phyloP scores from a whole-genome alignment of 2,888 invertebrate species.

The Drosophila cognata region DNA sequence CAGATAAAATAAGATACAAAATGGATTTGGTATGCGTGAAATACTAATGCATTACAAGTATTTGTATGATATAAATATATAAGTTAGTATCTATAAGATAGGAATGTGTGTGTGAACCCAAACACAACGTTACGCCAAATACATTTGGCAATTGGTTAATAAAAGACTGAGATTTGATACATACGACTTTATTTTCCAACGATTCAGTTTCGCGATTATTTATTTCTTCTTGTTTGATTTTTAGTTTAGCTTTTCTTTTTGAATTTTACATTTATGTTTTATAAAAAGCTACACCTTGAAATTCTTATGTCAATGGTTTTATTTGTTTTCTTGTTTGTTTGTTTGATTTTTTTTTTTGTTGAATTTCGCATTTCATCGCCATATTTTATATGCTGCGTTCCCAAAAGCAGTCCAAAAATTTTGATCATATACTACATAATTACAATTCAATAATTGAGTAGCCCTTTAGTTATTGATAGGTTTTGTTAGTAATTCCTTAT shows the following conservation, averaged over 20 bases:
- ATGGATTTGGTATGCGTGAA: neutral
- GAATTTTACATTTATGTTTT: constrained; percentile 31
- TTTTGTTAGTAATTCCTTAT: constrained; percentile 25
- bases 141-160: neutral
- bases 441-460: constrained; percentile 46
- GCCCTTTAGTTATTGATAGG: constrained; percentile 30
- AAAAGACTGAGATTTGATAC: constrained; percentile 39
- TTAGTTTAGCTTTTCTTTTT: constrained; percentile 19
- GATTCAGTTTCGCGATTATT: constrained; percentile 38
- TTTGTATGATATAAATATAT: neutral
- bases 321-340: neutral
- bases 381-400: constrained; percentile 61
- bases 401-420: constrained; percentile 44
- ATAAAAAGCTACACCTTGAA: constrained; percentile 68
- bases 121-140: neutral
- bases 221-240: constrained; percentile 20
- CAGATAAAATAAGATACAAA: neutral
- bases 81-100: neutral
- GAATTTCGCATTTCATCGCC: constrained; percentile 36
- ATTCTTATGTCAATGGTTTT: constrained; percentile 26
- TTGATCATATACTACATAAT: constrained; percentile 44
- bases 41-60: neutral
- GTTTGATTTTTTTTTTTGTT: constrained; percentile 9
- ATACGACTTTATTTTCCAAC: constrained; percentile 68
- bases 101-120: neutral